Conservation (phyloP, 2,113 vertebrate species). For the Periophthalmus modestus region DNA sequence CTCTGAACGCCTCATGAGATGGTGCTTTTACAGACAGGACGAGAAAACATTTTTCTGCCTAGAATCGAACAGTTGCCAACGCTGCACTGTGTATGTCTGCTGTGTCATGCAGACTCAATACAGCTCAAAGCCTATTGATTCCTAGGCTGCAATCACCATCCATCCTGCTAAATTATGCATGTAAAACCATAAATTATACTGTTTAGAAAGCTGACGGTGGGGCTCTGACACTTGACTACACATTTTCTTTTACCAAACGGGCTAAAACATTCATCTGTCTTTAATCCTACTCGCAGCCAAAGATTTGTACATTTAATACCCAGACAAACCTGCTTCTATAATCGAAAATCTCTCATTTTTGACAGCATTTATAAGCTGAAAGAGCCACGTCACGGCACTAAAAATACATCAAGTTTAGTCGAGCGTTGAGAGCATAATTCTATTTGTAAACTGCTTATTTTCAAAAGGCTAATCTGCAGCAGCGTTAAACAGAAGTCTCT, state of each 20-base stretch:
- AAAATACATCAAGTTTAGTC: conserved; percentile 38
- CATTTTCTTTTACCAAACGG: background rate
- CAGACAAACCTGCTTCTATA: background rate
- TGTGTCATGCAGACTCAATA: conserved; percentile 36
- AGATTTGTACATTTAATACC: conserved; percentile 1
- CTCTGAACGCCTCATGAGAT: background rate
- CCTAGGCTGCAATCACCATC: conserved; percentile 28
- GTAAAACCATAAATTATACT: conserved; percentile 18
- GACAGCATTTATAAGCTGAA: conserved; percentile 17
- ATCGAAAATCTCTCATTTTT: conserved; percentile 23
- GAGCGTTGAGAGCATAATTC: conserved; percentile 10
- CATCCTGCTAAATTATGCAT: conserved; percentile 41
- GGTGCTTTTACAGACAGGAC: conserved; percentile 12
- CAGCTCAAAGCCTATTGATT: conserved; percentile 47
- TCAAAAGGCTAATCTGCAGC: conserved; percentile 27
- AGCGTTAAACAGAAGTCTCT: conserved; percentile 5
- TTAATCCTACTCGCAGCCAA: background rate
- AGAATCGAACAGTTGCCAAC: conserved; percentile 10
- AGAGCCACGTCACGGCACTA: conserved; percentile 4
- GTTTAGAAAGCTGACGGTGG: conserved; percentile 11
- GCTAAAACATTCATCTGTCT: background rate
- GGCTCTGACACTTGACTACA: conserved; percentile 3
- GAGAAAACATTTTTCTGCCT: conserved; percentile 26
- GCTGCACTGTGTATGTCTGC: conserved; percentile 11
- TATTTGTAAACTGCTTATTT: conserved; percentile 39